Evolutionary conservation across 2,113 vertebrate genomes (phyloP).

Genomic region (Indicator indicator): DNA sequence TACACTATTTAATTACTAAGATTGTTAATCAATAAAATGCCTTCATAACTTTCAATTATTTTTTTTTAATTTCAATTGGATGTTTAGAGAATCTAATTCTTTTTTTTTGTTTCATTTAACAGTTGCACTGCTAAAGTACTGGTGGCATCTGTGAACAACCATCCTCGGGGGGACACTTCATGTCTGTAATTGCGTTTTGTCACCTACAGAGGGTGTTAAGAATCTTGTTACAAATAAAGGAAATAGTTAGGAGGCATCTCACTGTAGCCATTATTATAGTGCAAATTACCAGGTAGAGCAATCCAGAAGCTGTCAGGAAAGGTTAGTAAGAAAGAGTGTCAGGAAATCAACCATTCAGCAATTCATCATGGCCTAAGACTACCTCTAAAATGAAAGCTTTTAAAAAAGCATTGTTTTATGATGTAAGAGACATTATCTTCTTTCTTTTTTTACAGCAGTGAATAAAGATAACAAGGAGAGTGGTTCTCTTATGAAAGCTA

Average conservation of each 20-base stretch:
- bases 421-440: conserved; percentile 80
- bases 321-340: conserved; percentile 89
- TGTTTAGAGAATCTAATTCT: conserved; percentile 82
- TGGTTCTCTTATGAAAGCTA: conserved; percentile 48
- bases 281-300: conserved; percentile 96
- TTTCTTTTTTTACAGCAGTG: conserved; percentile 73
- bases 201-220: conserved; percentile 99
- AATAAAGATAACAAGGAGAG: conserved; percentile 75
- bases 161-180: conserved; percentile 82
- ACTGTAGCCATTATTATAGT: conserved; percentile 92
- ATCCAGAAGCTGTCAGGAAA: conserved; percentile 95
- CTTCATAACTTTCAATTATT: conserved; percentile 93
- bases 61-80: conserved; percentile 83
- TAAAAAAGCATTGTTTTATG: conserved; percentile 82
- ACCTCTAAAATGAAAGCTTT: conserved; percentile 87
- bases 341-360: conserved; percentile 92
- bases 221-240: conserved; percentile 91
- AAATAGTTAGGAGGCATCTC: conserved; percentile 84
- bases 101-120: conserved; percentile 82
- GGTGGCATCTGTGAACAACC: conserved; percentile 86
- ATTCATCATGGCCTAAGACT: conserved; percentile 90
- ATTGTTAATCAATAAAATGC: conserved; percentile 93
- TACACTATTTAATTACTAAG: conserved; percentile 88
- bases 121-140: conserved; percentile 77
- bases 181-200: conserved; percentile 97